These are phyloP conservation scores for Muntiacus reevesi DNA, from an alignment of 2,113 vertebrate genomes.

Conservation along the genomic window DNA sequence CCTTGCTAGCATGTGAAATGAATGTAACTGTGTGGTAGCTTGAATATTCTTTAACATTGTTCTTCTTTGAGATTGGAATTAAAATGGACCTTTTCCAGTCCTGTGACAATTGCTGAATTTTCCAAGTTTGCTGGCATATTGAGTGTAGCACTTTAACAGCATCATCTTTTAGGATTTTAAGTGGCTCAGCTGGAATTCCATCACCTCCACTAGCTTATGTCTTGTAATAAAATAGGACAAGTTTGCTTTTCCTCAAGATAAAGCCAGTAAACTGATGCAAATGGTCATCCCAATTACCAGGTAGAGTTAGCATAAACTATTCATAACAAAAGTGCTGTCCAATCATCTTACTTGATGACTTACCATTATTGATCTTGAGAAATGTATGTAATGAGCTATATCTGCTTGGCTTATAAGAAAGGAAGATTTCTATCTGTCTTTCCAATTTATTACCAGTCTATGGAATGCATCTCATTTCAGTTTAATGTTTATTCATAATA, in stretches of 20 bases:
- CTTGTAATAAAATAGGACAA: not conserved
- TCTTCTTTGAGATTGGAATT: not conserved
- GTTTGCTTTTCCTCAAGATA: not conserved
- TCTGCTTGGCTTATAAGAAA: not conserved
- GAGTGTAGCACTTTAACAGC: not conserved
- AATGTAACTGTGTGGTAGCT: not conserved
- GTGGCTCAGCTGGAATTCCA: not conserved
- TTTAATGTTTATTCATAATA: not conserved
- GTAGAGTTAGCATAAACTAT: not conserved
- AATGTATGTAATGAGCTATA: not conserved
- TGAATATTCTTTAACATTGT: not conserved
- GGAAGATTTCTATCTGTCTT: not conserved
- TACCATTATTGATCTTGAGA: not conserved
- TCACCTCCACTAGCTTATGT: not conserved
- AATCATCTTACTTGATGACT: not conserved
- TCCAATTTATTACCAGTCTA: not conserved
- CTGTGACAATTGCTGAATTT: not conserved
- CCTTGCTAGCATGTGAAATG: not conserved
- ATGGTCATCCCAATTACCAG: not conserved
- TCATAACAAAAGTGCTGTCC: not conserved
- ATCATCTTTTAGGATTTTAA: not conserved
- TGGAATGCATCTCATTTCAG: not conserved
- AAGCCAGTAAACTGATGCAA: not conserved
- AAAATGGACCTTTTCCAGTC: not conserved
- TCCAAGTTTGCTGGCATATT: not conserved